Evolutionary conservation across 2,888 invertebrate genomes (phyloP), one percentile per base, ranked within the genome.

Genomic region (Neoscelio sp.): DNA sequence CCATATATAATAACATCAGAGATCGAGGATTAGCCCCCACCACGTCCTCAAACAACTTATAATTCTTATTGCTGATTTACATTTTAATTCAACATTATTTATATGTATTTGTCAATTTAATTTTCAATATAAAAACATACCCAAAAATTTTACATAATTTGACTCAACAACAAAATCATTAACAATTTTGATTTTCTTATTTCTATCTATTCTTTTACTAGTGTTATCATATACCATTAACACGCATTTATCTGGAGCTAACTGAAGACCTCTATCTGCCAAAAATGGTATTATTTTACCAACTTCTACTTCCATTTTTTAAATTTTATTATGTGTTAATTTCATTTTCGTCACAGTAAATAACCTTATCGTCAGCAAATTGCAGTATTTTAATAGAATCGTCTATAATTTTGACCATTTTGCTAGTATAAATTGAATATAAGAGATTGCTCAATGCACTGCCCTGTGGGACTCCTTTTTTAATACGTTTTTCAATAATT

Each of bases 351-450:
- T n/a, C n/a, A n/a, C n/a, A n/a, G n/a, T n/a, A 78, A 1, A 73
- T 1, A 3, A 38, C 60, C 0, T 67, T 28, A 17, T 78, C 78
- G 13, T 78, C 71, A 0, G 78, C 67, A 33, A 78, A 73, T 58
- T 58, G 48, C n/a, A n/a, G n/a, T n/a, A n/a, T n/a, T n/a, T n/a
- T n/a, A n/a, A n/a, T n/a, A n/a, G n/a, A n/a, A n/a, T n/a, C n/a
- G n/a, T n/a, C n/a, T n/a, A n/a, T n/a, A n/a, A n/a, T n/a, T n/a
- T n/a, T n/a, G n/a, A n/a, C n/a, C n/a, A n/a, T n/a, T n/a, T n/a
- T n/a, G n/a, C n/a, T n/a, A n/a, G n/a, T n/a, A n/a, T n/a, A n/a
- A n/a, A n/a, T n/a, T n/a, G n/a, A n/a, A n/a, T n/a, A n/a, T n/a
- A n/a, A n/a, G n/a, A n/a, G n/a, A n/a, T n/a, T n/a, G n/a, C n/a